phyloP scores from a whole-genome alignment of 1,140 invertebrate species.

The Helicoverpa armigera region DNA sequence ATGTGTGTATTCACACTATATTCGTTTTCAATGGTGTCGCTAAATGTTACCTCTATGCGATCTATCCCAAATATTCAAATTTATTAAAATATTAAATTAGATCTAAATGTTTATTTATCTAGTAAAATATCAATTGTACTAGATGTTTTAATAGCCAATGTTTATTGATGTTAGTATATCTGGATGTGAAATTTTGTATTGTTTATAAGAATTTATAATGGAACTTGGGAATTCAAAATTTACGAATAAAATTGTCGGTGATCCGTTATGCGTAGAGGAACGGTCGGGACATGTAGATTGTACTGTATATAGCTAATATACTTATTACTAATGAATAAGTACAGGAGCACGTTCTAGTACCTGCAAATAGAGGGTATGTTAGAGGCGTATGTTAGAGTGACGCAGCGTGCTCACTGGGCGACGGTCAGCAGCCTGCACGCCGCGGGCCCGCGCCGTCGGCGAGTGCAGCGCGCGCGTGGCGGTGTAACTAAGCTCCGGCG shows the following conservation, averaged over 20 bases:
- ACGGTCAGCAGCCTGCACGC: too few species aligned
- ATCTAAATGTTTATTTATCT: slow-evolving; percentile 45
- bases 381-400: slow-evolving; percentile 49
- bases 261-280: slow-evolving; percentile 53
- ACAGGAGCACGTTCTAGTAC: slow-evolving; percentile 56
- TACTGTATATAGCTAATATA: slow-evolving; percentile 61
- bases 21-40: slow-evolving; percentile 33
- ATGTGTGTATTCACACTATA: slow-evolving; percentile 49
- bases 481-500: slow-evolving; percentile 49
- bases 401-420: slow-evolving; percentile 8
- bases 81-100: slow-evolving; percentile 33
- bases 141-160: slow-evolving; percentile 33
- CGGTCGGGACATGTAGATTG: slow-evolving; percentile 61
- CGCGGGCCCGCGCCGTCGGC: not conserved
- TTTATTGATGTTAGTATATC: slow-evolving; percentile 49
- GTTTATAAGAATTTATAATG: slow-evolving; percentile 42
- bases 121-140: slow-evolving; percentile 27
- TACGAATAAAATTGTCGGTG: slow-evolving; percentile 14
- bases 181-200: slow-evolving; percentile 34
- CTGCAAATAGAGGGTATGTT: slow-evolving; percentile 45
- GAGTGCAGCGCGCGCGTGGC: slow-evolving; percentile 28
- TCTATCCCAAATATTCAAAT: slow-evolving; percentile 16
- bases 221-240: slow-evolving; percentile 32
- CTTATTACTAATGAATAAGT: slow-evolving; percentile 53
- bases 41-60: slow-evolving; percentile 25